Evolutionary conservation across 2,888 invertebrate species (phyloP).

Genomic region (Belgica antarctica): DNA sequence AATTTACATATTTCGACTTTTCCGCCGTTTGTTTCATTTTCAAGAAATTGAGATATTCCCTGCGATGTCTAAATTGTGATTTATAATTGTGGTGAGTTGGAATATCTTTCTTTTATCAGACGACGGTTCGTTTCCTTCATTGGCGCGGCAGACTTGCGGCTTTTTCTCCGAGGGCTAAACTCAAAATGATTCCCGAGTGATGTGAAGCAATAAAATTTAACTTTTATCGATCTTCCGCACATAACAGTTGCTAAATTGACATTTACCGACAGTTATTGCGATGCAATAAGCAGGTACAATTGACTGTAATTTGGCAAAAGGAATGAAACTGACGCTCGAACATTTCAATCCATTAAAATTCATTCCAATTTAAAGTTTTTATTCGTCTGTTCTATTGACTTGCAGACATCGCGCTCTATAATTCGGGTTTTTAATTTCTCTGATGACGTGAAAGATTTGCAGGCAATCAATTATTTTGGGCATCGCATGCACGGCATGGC

Average conservation of each 20-base stretch:
- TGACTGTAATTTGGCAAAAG: background rate
- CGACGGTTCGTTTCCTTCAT: background rate
- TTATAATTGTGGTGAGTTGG: constrained; percentile 28
- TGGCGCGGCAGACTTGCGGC: background rate
- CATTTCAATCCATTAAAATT: background rate
- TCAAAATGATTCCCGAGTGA: background rate
- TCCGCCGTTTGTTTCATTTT: background rate
- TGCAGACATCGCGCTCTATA: background rate
- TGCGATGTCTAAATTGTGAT: constrained; percentile 35
- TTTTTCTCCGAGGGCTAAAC: background rate
- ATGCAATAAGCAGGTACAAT: background rate
- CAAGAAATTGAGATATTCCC: constrained; percentile 13
- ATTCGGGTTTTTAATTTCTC: background rate
- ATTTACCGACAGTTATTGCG: background rate
- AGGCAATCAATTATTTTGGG: background rate
- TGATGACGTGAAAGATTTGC: constrained; percentile 6
- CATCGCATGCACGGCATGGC: background rate
- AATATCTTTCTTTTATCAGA: no score
- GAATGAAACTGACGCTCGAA: background rate
- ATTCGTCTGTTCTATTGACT: background rate
- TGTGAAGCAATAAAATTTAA: background rate
- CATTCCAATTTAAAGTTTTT: background rate
- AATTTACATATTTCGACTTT: constrained; percentile 36
- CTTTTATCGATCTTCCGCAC: no score
- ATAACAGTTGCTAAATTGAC: background rate